A percentile compares a stretch with the other conserved stretches of the same genome.
These are phyloP conservation scores for Cuculus canorus DNA, from an alignment of 2,797 vertebrate species.

Conservation along the genomic window DNA sequence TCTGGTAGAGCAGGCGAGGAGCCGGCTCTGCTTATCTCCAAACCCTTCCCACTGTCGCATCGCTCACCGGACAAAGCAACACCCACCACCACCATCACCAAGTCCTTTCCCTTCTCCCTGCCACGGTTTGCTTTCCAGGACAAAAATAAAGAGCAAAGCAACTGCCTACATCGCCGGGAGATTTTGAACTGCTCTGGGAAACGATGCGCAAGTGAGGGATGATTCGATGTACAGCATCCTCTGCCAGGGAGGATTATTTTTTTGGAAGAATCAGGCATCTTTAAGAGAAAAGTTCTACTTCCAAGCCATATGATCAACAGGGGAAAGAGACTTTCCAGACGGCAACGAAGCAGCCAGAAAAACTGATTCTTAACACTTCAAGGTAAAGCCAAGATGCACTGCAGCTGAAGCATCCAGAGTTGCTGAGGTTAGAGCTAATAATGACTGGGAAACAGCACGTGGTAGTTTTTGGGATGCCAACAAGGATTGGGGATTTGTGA, in stretches of 20 bases:
- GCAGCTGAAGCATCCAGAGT: accelerated
- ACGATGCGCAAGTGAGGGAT: accelerated
- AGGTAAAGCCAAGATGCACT: background rate
- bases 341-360: background rate
- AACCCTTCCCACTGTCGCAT: background rate
- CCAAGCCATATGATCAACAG: background rate
- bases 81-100: background rate
- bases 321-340: background rate
- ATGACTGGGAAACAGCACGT: accelerated
- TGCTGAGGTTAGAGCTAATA: accelerated
- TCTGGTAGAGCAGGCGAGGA: accelerated
- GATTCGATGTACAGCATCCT: background rate
- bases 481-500: accelerated
- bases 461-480: accelerated
- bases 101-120: background rate
- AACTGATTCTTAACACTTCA: background rate
- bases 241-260: background rate
- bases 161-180: background rate
- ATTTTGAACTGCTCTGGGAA: background rate
- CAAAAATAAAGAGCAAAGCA: background rate
- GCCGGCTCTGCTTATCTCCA: background rate
- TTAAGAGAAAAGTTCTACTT: constrained; percentile 10
- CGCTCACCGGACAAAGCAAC: accelerated
- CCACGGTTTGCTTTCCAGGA: background rate
- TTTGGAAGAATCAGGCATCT: background rate